These are phyloP conservation scores for Mechanitis mazaeus DNA, from an alignment of 2,888 invertebrate species.

Conservation along the genomic window DNA sequence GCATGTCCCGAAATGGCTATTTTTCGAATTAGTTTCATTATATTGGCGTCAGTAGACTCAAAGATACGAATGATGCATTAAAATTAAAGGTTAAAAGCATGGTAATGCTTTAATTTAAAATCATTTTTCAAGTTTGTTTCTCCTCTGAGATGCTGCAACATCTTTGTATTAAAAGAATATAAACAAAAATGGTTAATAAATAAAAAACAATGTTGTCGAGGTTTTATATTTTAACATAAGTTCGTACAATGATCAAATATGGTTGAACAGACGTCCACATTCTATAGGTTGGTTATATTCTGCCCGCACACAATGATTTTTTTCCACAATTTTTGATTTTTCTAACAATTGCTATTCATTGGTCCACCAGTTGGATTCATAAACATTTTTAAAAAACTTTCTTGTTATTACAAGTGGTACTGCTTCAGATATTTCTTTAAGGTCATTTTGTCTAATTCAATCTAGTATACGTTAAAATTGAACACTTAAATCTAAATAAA, in stretches of 20 bases:
- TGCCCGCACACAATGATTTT: conserved; percentile 42
- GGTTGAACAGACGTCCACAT: conserved; percentile 64
- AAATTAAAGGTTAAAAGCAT: no score
- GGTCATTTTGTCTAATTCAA: conserved; percentile 60
- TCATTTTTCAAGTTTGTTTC: no score
- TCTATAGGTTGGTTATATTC: conserved; percentile 43
- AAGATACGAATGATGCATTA: no score
- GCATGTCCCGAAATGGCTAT: no score
- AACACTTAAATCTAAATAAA: conserved; percentile 74
- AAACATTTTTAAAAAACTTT: conserved; percentile 49
- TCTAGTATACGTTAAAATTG: conserved; percentile 69
- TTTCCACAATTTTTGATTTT: conserved; percentile 37
- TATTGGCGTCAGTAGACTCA: no score
- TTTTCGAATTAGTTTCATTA: no score
- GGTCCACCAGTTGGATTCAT: conserved; percentile 69
- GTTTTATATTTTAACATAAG: conserved; percentile 72
- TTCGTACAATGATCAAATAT: conserved; percentile 73
- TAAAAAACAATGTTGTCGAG: conserved; percentile 53
- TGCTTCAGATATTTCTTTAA: conserved; percentile 46
- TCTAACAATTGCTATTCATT: conserved; percentile 58
- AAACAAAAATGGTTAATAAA: background rate
- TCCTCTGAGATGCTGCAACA: no score
- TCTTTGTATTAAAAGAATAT: no score
- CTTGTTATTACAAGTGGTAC: conserved; percentile 45
- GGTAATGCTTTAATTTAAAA: no score